A percentile compares a stretch with the other conserved stretches of the same genome.
phyloP scores from a whole-genome alignment of 2,888 invertebrate species.

The Pollenia griseotomentosa region DNA sequence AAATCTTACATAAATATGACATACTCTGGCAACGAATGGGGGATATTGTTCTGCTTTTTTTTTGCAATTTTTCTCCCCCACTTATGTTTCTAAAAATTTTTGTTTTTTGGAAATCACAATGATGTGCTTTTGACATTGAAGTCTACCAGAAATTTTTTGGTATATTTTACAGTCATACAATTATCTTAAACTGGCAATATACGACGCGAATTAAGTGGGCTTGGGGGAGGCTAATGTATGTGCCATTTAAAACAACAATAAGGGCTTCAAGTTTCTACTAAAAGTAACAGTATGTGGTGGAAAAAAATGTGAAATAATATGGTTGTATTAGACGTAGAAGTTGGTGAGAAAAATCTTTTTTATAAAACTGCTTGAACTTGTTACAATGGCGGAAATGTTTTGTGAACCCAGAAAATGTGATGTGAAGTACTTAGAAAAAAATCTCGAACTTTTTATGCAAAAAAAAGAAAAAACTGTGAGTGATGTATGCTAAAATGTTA shows the following conservation, averaged over 20 bases:
- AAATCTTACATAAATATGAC: not conserved
- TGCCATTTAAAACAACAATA: conserved; percentile 2
- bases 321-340: too few relatives aligned
- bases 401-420: too few relatives aligned
- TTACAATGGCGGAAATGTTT: too few relatives aligned
- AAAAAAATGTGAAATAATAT: not conserved
- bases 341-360: too few relatives aligned
- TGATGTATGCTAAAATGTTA: too few relatives aligned
- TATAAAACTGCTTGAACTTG: too few relatives aligned
- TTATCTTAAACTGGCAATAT: conserved; percentile 37
- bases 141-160: conserved; percentile 58
- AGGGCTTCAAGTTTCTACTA: not conserved
- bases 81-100: not conserved
- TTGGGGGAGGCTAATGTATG: not conserved
- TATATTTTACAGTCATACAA: conserved; percentile 56
- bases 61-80: too few relatives aligned
- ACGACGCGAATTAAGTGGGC: not conserved
- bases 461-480: too few relatives aligned
- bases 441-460: too few relatives aligned
- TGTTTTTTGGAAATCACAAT: conserved; percentile 24
- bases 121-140: conserved; percentile 54
- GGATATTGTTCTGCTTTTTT: too few relatives aligned
- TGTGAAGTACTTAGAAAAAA: too few relatives aligned
- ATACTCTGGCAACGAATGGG: too few relatives aligned
- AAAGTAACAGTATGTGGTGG: not conserved